A percentile compares a stretch with the other conserved stretches of the same genome.
These are phyloP conservation scores for Rhea americana DNA, from an alignment of 2,113 vertebrate species.

Conservation along the genomic window DNA sequence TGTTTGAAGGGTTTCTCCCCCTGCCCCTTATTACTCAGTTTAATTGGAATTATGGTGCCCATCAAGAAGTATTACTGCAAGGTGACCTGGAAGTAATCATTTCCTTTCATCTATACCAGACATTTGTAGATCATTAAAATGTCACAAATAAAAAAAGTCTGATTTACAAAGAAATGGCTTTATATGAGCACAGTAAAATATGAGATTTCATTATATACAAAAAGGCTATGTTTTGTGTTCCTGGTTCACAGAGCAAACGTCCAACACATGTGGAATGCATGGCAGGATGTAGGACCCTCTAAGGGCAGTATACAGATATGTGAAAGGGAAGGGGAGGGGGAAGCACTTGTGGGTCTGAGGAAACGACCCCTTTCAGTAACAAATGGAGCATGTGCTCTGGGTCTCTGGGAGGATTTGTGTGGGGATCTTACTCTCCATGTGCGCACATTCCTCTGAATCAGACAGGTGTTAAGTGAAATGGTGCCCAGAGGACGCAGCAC, in stretches of 20 bases:
- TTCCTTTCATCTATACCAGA: slow-evolving; percentile 64
- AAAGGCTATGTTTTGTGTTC: slow-evolving; percentile 31
- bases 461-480: slow-evolving; percentile 64
- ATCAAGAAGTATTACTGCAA: slow-evolving; percentile 62
- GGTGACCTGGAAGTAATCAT: slow-evolving; percentile 63
- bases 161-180: slow-evolving; percentile 46
- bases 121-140: slow-evolving; percentile 64
- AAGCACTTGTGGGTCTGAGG: not conserved
- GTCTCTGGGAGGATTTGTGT: slow-evolving; percentile 56
- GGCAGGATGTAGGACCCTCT: slow-evolving; percentile 60
- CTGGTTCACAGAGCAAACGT: slow-evolving; percentile 32
- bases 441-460: slow-evolving; percentile 59
- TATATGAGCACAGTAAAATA: slow-evolving; percentile 57
- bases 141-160: slow-evolving; percentile 43
- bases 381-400: slow-evolving; percentile 24
- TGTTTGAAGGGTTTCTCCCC: not conserved
- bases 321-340: not conserved
- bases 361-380: slow-evolving; percentile 34
- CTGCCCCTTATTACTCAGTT: slow-evolving; percentile 13
- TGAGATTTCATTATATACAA: slow-evolving; percentile 54
- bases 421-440: slow-evolving; percentile 48
- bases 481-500: slow-evolving; percentile 58
- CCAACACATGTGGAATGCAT: slow-evolving; percentile 50
- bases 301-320: slow-evolving; percentile 4
- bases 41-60: slow-evolving; percentile 63